These are phyloP conservation scores for Xerus inauris DNA, from an alignment of 2,113 vertebrate genomes.

Conservation along the genomic window DNA sequence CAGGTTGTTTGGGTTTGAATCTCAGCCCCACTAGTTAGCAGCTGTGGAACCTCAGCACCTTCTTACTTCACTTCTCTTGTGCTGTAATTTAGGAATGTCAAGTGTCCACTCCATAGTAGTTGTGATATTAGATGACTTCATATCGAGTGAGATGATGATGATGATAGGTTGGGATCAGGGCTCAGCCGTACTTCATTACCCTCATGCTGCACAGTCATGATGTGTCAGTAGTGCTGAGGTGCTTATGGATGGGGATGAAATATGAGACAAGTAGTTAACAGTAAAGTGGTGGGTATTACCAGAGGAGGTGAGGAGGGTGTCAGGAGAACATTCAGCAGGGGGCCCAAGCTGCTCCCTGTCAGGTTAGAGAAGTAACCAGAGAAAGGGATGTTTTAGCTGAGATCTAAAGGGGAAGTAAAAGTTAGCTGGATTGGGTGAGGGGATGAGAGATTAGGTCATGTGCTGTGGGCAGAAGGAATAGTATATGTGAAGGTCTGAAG, in stretches of 20 bases:
- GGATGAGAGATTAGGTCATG: not conserved
- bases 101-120: not conserved
- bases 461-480: not conserved
- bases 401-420: not conserved
- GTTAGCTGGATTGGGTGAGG: not conserved
- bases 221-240: not conserved
- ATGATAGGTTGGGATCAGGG: not conserved
- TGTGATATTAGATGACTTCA: not conserved
- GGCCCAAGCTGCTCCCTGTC: not conserved
- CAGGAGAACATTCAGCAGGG: not conserved
- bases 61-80: slow-evolving; percentile 3
- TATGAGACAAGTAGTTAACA: not conserved
- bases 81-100: not conserved
- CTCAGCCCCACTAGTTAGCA: not conserved
- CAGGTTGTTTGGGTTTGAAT: not conserved
- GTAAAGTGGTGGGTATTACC: not conserved
- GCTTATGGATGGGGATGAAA: not conserved
- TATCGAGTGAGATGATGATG: not conserved
- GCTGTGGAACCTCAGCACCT: not conserved
- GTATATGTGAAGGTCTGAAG: not conserved
- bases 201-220: not conserved
- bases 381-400: not conserved
- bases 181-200: not conserved
- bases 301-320: not conserved
- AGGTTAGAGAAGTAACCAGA: not conserved